Base-by-base conservation (phyloP, 2,888 invertebrate species). In the Nephrocerus scutellatus region DNA sequence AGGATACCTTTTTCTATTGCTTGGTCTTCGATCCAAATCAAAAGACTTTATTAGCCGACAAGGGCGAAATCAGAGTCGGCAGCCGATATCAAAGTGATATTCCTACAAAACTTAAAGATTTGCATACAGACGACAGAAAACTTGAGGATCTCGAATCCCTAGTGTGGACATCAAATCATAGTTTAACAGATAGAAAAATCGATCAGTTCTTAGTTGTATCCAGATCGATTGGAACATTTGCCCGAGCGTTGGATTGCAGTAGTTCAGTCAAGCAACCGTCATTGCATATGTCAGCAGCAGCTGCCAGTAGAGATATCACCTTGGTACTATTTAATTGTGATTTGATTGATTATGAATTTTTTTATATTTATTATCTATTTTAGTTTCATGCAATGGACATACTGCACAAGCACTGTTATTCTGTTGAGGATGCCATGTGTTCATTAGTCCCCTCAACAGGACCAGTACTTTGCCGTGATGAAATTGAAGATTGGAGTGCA, bases 401-500 rank as follows among this genome's bases (percentile, higher is more conserved):
- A 38, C 74, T 93, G 54, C 95, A 93, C 74, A 84, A 87, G 68
- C 88, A 91, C 60, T 78, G 76, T 44, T 97, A 97, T 72, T 88
- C 93, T 68, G 77, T 96, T 66, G 86, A 92, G 53, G 77, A 82
- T 59, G 89, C 95, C 42, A 81, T 93, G 68, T 84, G 89, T 57
- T 89, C 91, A 39, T 76, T 97, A 58, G 93, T 96, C 63, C 95
- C 96, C 41, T 83, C 85, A 51, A 89, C 89, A 52, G 95, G 96
- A 12, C 97, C 97, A 15, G 90, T 96, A 56, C 77, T 97, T 52
- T 92, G 92, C 71, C 80, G 96, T 53, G 98, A 98, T 74, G 97
- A 98, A 75, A 93, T 99, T 87, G 98, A 98, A 73, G 97, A 98
- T 72, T 98, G 98, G 98, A 95, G 96, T 55, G 95, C 97, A 28